Percentiles rank a stretch among this genome's conserved stretches.
phyloP scores from a whole-genome alignment of 2,113 vertebrate genomes.

The Catharus fuscescens region DNA sequence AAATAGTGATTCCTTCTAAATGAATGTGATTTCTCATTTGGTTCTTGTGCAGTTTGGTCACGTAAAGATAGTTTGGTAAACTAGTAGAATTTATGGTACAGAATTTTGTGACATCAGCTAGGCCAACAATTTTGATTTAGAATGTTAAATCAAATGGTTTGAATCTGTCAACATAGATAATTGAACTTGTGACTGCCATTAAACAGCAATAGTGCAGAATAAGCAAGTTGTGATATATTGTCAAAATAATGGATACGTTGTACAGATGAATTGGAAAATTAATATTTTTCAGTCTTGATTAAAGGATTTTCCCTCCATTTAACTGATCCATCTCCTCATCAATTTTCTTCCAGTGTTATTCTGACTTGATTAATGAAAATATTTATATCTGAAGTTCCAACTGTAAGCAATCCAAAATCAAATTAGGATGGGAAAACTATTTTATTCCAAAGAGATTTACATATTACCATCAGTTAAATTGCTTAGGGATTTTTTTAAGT shows the following conservation, averaged over 20 bases:
- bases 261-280: background rate
- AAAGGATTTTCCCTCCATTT: background rate
- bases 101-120: background rate
- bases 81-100: background rate
- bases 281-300: background rate
- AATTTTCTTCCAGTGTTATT: background rate
- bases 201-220: background rate
- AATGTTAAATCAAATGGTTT: background rate
- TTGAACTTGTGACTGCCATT: background rate
- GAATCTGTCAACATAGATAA: background rate
- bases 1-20: background rate
- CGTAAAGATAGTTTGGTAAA: background rate
- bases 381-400: background rate
- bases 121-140: background rate
- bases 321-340: background rate
- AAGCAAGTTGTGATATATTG: background rate
- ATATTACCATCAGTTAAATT: background rate
- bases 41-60: background rate
- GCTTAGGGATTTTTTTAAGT: background rate
- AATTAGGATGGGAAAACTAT: background rate
- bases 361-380: background rate
- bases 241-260: background rate
- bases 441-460: background rate
- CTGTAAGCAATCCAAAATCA: background rate
- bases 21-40: background rate